Conservation (phyloP, 2,888 invertebrate genomes). For the Pammene fasciana region DNA sequence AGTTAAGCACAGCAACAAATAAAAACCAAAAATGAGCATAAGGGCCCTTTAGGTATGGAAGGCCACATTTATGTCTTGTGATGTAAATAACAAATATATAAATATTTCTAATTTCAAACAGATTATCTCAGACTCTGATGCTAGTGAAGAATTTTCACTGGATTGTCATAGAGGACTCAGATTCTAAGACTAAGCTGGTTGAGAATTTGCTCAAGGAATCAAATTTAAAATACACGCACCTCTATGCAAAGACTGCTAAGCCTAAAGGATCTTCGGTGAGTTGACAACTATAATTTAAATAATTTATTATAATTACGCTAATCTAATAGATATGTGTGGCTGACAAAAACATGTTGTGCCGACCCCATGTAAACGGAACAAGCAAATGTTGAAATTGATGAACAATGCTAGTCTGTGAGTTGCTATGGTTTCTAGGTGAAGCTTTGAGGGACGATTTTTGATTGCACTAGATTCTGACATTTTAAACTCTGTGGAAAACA, state of each 20-base stretch:
- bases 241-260: conserved; percentile 79
- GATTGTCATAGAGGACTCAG: conserved; percentile 96
- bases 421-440: no score
- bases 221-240: conserved; percentile 86
- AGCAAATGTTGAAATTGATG: no score
- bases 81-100: not conserved
- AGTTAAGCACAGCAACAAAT: no score
- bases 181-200: conserved; percentile 87
- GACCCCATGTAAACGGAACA: no score
- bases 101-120: conserved; percentile 55
- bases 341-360: no score
- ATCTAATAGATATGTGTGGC: not conserved
- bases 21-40: no score
- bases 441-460: no score
- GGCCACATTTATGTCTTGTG: no score
- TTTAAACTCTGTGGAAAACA: no score
- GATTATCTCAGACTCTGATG: conserved; percentile 93
- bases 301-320: not conserved
- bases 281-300: conserved; percentile 38
- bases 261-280: conserved; percentile 77
- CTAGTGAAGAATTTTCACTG: conserved; percentile 95
- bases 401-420: no score
- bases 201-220: conserved; percentile 87
- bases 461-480: no score
- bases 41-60: no score